Evolutionary conservation across 2,888 invertebrate species (phyloP), one percentile per base, ranked within the genome.

Genomic region (Branchellion lobata): DNA sequence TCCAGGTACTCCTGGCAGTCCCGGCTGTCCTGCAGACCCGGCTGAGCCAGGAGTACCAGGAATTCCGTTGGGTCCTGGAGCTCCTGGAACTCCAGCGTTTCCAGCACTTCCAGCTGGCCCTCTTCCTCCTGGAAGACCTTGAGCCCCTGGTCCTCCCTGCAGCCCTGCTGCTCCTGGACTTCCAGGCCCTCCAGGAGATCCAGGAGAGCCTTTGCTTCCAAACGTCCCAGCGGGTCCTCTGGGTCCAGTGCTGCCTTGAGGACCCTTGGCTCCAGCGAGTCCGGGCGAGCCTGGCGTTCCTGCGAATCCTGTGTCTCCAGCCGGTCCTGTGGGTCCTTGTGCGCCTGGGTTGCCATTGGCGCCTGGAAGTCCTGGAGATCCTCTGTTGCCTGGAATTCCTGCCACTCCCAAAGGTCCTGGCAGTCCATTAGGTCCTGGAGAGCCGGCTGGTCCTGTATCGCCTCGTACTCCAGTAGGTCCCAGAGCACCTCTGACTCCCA

Each of bases 61-160:
- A 51, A 3, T 27, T 73, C 77, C 77, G 73, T 27, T 33, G 14
- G 24, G 3, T 61, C 80, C 80, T 31, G 18, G 34, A 1, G 24
- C 24, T 2, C 80, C 80, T 21, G 61, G 77, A 8, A 29, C 61
- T 18, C 81, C 81, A 57, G 71, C 8, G 11, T 24, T 31, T 18
- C 82, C 82, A 21, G 65, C 11, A n/a, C 69, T 51, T 72, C 82
- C 82, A 36, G 14, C 5, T 5, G 14, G 65, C 72, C 1, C 74
- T 36, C 18, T 69, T 11, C 29, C 27, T 36, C 18, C 27, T 72
- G 31, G 47, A n/a, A 24, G 34, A 75, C 78, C 80, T 0, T 31
- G 21, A 29, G 31, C 0, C 1, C 81, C 81, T 8, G 80, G n/a
- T 33, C 29, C 14, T 33, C 73, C 82, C 24, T 29, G n/a, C 21